phyloP scores from a whole-genome alignment of 2,888 invertebrate genomes.

The Thalpophila matura region DNA sequence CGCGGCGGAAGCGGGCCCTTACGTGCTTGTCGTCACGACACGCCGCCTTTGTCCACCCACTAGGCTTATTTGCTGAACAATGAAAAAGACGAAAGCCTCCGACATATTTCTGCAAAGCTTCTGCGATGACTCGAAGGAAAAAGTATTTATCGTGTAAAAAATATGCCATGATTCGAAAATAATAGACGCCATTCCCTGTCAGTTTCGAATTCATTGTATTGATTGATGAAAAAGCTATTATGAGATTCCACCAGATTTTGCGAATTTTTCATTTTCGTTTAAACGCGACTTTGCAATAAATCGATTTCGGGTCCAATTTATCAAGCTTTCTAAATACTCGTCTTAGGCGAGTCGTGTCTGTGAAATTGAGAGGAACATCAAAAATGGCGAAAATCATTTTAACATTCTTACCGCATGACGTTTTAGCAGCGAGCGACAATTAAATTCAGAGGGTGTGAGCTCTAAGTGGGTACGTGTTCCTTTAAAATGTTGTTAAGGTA shows the following conservation, averaged over 20 bases:
- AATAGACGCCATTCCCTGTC: slow-evolving; percentile 75
- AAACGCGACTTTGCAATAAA: slow-evolving; percentile 82
- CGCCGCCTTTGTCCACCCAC: slow-evolving; percentile 90
- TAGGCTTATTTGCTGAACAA: slow-evolving; percentile 91
- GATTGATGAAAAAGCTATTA: slow-evolving; percentile 87
- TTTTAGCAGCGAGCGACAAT: slow-evolving; percentile 71
- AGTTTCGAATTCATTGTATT: slow-evolving; percentile 82
- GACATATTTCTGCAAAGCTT: slow-evolving; percentile 79
- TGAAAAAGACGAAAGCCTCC: slow-evolving; percentile 87
- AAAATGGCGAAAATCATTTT: slow-evolving; percentile 77
- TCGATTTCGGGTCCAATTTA: slow-evolving; percentile 85
- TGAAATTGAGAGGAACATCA: slow-evolving; percentile 80
- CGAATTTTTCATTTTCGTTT: slow-evolving; percentile 85
- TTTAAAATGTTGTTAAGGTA: slow-evolving; percentile 70
- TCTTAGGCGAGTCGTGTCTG: slow-evolving; percentile 75
- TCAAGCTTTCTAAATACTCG: slow-evolving; percentile 84
- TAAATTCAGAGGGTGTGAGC: slow-evolving; percentile 73
- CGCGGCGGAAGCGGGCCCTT: slow-evolving; percentile 89
- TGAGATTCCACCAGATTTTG: slow-evolving; percentile 82
- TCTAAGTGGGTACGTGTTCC: slow-evolving; percentile 69
- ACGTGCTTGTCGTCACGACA: slow-evolving; percentile 86
- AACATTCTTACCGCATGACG: slow-evolving; percentile 75
- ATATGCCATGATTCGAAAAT: slow-evolving; percentile 79
- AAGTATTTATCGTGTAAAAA: slow-evolving; percentile 75
- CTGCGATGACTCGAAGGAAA: slow-evolving; percentile 66